These are phyloP conservation scores for Cranoglanis bouderius DNA, from an alignment of 2,113 vertebrate species.

Conservation along the genomic window DNA sequence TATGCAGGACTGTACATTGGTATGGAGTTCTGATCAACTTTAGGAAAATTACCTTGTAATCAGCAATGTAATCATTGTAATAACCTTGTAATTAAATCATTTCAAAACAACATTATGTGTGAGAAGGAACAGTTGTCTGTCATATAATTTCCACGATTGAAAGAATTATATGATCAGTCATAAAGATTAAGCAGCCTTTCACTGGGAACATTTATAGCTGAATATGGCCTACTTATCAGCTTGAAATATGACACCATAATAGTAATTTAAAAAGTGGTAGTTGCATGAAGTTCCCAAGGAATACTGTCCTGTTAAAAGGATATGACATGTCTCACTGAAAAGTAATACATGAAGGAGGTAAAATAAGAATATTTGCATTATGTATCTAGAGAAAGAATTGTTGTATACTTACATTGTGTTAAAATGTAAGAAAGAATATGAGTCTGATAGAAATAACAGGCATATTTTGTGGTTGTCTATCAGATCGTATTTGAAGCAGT, in stretches of 20 bases:
- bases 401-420: background rate
- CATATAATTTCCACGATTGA: background rate
- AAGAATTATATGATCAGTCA: background rate
- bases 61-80: no score
- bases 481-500: conserved; percentile 74
- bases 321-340: background rate
- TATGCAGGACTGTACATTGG: background rate
- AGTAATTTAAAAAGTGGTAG: background rate
- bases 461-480: conserved; percentile 32
- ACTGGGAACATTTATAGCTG: background rate
- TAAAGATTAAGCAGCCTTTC: background rate
- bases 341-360: background rate
- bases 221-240: background rate
- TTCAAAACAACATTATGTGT: background rate
- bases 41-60: background rate
- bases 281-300: background rate
- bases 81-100: background rate
- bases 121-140: background rate
- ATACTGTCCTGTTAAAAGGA: background rate
- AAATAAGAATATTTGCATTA: background rate
- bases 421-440: background rate
- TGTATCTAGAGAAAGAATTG: background rate
- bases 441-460: background rate
- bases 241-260: background rate
- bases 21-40: background rate